Conservation (phyloP, 2,888 invertebrate species). For the Anodontia alba region DNA sequence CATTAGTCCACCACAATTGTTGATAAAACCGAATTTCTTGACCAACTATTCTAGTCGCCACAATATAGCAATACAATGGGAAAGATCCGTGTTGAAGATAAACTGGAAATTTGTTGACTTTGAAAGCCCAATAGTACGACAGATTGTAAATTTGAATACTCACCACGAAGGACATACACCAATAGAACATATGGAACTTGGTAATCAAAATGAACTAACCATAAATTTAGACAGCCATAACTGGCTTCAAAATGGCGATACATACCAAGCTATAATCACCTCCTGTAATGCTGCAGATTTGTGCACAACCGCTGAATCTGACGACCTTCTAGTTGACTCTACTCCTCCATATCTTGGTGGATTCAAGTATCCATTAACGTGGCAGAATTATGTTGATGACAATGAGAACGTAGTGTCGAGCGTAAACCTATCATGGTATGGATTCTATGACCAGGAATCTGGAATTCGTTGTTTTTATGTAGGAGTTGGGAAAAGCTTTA, state of each 20-base stretch:
- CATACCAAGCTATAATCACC: slow-evolving; percentile 40
- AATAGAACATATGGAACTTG: slow-evolving; percentile 35
- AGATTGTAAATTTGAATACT: slow-evolving; percentile 40
- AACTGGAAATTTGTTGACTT: slow-evolving; percentile 43
- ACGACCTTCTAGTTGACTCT: slow-evolving; percentile 56
- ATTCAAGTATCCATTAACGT: slow-evolving; percentile 45
- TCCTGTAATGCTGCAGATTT: slow-evolving; percentile 55
- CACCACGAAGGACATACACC: slow-evolving; percentile 46
- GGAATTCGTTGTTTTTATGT: slow-evolving; percentile 42
- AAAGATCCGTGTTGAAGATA: slow-evolving; percentile 40
- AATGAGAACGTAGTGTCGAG: not conserved
- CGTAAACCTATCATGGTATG: slow-evolving; percentile 53
- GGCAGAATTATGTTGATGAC: slow-evolving; percentile 22
- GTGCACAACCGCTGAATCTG: slow-evolving; percentile 50
- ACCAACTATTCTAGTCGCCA: not conserved
- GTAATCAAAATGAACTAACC: slow-evolving; percentile 28
- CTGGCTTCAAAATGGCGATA: slow-evolving; percentile 45
- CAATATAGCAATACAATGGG: slow-evolving; percentile 28
- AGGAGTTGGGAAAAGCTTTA: slow-evolving; percentile 42
- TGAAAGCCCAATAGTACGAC: slow-evolving; percentile 43
- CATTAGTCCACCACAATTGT: slow-evolving; percentile 26
- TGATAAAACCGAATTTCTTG: slow-evolving; percentile 15
- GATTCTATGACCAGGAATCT: slow-evolving; percentile 60
- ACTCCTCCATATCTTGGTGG: slow-evolving; percentile 64
- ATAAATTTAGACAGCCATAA: slow-evolving; percentile 31